These are phyloP conservation scores for Trissolcus basalis DNA, from an alignment of 1,140 invertebrate species.

Conservation along the genomic window DNA sequence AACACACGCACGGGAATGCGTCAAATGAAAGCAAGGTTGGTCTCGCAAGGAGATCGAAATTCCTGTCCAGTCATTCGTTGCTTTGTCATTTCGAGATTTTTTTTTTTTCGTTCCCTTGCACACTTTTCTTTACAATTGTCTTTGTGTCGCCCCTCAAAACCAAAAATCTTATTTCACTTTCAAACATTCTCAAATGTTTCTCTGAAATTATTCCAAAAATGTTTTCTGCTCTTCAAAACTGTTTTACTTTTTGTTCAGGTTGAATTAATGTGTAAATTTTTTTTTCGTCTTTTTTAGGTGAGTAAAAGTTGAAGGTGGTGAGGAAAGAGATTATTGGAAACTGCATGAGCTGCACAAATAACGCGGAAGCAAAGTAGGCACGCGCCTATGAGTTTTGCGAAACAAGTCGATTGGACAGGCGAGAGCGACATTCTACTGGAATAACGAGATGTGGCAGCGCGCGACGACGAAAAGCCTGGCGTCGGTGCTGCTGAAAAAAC, in stretches of 20 bases:
- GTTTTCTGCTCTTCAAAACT: too few relatives aligned
- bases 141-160: too few relatives aligned
- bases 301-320: too few relatives aligned
- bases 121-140: background rate
- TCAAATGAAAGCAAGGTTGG: slow-evolving; percentile 72
- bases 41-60: slow-evolving; percentile 69
- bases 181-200: too few relatives aligned
- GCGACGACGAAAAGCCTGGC: slow-evolving; percentile 14
- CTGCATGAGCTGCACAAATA: slow-evolving; percentile 7
- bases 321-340: too few relatives aligned
- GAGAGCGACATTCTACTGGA: slow-evolving; percentile 58
- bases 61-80: slow-evolving; percentile 65
- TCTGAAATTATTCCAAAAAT: too few relatives aligned
- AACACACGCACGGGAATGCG: slow-evolving; percentile 62
- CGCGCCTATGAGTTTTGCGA: slow-evolving; percentile 63
- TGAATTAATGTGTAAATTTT: too few relatives aligned
- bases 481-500: slow-evolving; percentile 18
- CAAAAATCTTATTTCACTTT: too few relatives aligned
- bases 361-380: slow-evolving; percentile 70
- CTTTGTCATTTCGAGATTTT: slow-evolving; percentile 36
- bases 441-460: slow-evolving; percentile 34
- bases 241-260: too few relatives aligned
- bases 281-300: too few relatives aligned
- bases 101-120: slow-evolving; percentile 38
- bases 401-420: slow-evolving; percentile 40